Conservation (phyloP, 2,797 vertebrate genomes). For the Rhinatrema bivittatum region DNA sequence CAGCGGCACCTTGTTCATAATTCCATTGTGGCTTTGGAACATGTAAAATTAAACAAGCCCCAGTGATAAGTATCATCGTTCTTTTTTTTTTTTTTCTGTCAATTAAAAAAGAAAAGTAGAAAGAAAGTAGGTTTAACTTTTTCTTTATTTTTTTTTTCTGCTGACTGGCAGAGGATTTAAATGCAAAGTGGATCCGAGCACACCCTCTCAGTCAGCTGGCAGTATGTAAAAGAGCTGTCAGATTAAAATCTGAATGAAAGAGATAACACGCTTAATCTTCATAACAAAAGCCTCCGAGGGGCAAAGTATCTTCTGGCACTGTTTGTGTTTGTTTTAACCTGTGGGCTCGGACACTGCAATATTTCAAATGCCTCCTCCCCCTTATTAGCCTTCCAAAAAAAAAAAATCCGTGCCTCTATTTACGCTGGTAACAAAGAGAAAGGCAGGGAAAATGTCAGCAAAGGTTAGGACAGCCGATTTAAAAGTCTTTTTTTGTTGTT, state of each 20-base stretch:
- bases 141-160: constrained; percentile 12
- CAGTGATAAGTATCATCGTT: no score
- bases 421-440: constrained; percentile 41
- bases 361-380: constrained; percentile 36
- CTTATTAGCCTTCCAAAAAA: constrained; percentile 15
- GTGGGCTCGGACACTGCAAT: constrained; percentile 52
- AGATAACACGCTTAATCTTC: constrained; percentile 90
- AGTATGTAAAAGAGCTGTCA: constrained; percentile 79
- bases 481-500: constrained; percentile 15
- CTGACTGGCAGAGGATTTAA: constrained; percentile 51
- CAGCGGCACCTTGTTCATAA: no score
- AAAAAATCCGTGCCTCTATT: constrained; percentile 16
- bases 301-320: constrained; percentile 52
- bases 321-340: constrained; percentile 91
- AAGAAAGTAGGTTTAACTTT: constrained; percentile 5
- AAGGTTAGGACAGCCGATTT: constrained; percentile 23
- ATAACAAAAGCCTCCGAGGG: constrained; percentile 64
- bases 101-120: constrained; percentile 6
- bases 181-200: constrained; percentile 52
- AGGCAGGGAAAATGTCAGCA: constrained; percentile 7
- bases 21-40: no score
- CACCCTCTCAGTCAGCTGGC: constrained; percentile 82
- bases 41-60: no score
- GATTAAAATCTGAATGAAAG: constrained; percentile 92
- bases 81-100: background rate